Base-by-base conservation (phyloP, 2,797 vertebrate genomes). In the Kryptopterus vitreolus region DNA sequence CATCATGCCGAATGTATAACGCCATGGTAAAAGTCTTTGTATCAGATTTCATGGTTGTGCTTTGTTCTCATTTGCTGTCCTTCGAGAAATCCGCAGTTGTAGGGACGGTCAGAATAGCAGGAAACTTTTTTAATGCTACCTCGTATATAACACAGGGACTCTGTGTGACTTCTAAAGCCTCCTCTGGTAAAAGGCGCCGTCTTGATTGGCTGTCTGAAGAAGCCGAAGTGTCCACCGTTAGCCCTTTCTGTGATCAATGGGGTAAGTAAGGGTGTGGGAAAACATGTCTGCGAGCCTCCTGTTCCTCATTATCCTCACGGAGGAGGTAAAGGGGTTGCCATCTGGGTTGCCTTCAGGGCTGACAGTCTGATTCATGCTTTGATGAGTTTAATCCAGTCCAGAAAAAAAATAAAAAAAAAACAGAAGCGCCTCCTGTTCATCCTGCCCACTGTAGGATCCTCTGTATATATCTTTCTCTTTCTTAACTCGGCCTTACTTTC, bases 371-470 rank as follows among this genome's bases (percentile, higher is more conserved):
- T 91, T 92, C 89, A 91, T 91, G 90, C 88, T 89, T 86, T 92
- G 91, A 94, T 94, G 91, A 88, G 88, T 86, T 88, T 93, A 91
- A 93, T 92, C 90, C 89, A 85, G 81, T 86, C 88, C 85, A 89
- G 83, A 87, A 63, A 80, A 78, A 85, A n/a, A n/a, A n/a, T n/a
- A n/a, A n/a, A n/a, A n/a, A n/a, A n/a, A n/a, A n/a, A n/a, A n/a
- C n/a, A 86, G 81, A 73, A 84, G 88, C 73, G 66, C 63, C 79
- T 68, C 52, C 81, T 35, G 58, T n/a, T 76, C 55, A 76, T 80
- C 76, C 57, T 81, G 79, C 76, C 75, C 74, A 81, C 72, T 75
- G 68, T 78, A 89, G 85, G 81, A 66, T n/a, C 81, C 74, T 83
- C 85, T 24, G 24, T 59, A 18, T 80, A 86, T 68, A 66, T 79